Evolutionary conservation across 2,797 vertebrate genomes (phyloP).

Genomic region (Acanthiza pusilla): DNA sequence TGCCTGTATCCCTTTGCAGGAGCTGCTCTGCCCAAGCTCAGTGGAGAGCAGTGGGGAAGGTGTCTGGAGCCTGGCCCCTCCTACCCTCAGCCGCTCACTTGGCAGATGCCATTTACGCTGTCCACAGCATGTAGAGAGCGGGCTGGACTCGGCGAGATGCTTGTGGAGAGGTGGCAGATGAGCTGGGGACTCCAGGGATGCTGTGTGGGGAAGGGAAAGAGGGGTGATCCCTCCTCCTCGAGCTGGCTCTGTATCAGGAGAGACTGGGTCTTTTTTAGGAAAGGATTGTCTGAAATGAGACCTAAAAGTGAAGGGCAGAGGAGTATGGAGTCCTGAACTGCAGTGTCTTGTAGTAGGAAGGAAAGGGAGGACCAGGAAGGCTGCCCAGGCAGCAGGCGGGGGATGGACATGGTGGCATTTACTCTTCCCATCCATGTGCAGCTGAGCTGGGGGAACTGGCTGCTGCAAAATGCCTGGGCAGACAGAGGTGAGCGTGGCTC

Average conservation of each 20-base stretch:
- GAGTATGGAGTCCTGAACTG: not conserved
- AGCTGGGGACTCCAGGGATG: not conserved
- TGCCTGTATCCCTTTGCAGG: not conserved
- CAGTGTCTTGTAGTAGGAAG: not conserved
- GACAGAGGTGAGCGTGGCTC: not conserved
- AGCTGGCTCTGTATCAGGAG: not conserved
- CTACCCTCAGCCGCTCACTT: accelerated
- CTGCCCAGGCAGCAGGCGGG: not conserved
- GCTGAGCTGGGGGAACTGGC: not conserved
- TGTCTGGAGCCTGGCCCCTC: not conserved
- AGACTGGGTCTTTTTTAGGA: not conserved
- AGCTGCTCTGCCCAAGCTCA: not conserved
- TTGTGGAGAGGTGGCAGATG: not conserved
- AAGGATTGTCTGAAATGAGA: not conserved
- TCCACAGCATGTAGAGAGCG: not conserved
- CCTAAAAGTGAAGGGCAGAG: not conserved
- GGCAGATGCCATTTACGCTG: not conserved
- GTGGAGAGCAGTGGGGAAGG: not conserved
- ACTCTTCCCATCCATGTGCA: not conserved
- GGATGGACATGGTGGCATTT: not conserved
- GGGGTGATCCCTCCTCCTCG: not conserved
- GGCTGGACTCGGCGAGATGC: not conserved
- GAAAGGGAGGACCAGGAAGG: not conserved
- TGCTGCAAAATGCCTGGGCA: not conserved
- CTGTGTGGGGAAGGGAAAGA: not conserved